A percentile compares a stretch with the other conserved stretches of the same genome.
Conservation (phyloP, 2,888 invertebrate genomes). For the Thysanoteuthis rhombus region DNA sequence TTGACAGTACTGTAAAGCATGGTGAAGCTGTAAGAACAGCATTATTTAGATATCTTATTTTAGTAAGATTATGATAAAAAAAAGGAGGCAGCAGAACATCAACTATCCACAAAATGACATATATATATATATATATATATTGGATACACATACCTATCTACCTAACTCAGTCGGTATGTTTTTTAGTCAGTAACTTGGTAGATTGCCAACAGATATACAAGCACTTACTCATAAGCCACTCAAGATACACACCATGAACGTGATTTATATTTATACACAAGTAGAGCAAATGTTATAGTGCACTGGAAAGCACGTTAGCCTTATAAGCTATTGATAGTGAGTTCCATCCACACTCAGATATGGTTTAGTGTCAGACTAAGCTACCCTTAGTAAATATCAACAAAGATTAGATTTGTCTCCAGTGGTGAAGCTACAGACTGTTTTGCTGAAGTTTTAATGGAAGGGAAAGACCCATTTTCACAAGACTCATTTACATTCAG, state of each 20-base stretch:
- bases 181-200: neutral
- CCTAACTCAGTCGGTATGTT: neutral
- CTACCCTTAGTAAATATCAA: neutral
- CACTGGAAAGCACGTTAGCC: neutral
- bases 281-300: neutral
- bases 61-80: too few species aligned
- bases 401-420: neutral
- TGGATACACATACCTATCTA: neutral
- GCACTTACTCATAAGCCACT: neutral
- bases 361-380: neutral
- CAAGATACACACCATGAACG: neutral
- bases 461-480: too few species aligned
- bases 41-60: too few species aligned
- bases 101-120: too few species aligned
- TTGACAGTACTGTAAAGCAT: too few species aligned
- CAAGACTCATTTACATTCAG: too few species aligned
- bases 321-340: neutral
- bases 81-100: too few species aligned
- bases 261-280: neutral
- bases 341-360: neutral
- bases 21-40: too few species aligned
- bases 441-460: neutral
- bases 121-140: neutral
- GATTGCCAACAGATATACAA: neutral
- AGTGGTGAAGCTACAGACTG: neutral